phyloP scores from a whole-genome alignment of 1,140 invertebrate genomes.

The Panonychus citri region DNA sequence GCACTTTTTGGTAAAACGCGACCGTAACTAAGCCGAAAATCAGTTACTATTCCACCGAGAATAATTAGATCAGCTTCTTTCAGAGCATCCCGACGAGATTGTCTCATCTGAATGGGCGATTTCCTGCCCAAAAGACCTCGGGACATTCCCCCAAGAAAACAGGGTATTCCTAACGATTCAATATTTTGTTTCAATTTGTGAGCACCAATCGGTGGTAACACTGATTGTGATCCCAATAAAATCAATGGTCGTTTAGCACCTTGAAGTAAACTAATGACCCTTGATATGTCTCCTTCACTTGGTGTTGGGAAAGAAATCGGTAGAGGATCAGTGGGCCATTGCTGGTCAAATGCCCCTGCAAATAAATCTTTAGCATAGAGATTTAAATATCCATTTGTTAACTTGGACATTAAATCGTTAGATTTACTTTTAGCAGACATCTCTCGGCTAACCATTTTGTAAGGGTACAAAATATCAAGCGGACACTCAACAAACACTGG shows the following conservation, averaged over 20 bases:
- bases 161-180: slow-evolving; percentile 33
- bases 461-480: slow-evolving; percentile 39
- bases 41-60: slow-evolving; percentile 36
- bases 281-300: slow-evolving; percentile 20
- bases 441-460: slow-evolving; percentile 30
- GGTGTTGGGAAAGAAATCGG: slow-evolving; percentile 23
- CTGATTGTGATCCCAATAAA: slow-evolving; percentile 35
- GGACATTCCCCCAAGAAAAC: slow-evolving; percentile 39
- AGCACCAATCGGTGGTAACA: slow-evolving; percentile 29
- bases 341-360: slow-evolving; percentile 31
- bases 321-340: slow-evolving; percentile 25
- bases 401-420: slow-evolving; percentile 4
- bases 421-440: slow-evolving; percentile 13
- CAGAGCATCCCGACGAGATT: slow-evolving; percentile 33
- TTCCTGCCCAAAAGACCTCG: slow-evolving; percentile 31
- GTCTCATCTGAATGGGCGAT: slow-evolving; percentile 28
- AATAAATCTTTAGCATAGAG: slow-evolving; percentile 34
- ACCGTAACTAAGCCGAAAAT: slow-evolving; percentile 38
- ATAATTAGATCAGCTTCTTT: slow-evolving; percentile 39
- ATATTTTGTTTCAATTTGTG: slow-evolving; percentile 27
- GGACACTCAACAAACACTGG: slow-evolving; percentile 43
- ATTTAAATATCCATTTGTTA: slow-evolving; percentile 27
- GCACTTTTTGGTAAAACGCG: slow-evolving; percentile 30
- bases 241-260: slow-evolving; percentile 33
- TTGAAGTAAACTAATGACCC: slow-evolving; percentile 26